These are phyloP conservation scores for Campoletis sonorensis DNA, from an alignment of 1,140 invertebrate genomes.

Conservation along the genomic window DNA sequence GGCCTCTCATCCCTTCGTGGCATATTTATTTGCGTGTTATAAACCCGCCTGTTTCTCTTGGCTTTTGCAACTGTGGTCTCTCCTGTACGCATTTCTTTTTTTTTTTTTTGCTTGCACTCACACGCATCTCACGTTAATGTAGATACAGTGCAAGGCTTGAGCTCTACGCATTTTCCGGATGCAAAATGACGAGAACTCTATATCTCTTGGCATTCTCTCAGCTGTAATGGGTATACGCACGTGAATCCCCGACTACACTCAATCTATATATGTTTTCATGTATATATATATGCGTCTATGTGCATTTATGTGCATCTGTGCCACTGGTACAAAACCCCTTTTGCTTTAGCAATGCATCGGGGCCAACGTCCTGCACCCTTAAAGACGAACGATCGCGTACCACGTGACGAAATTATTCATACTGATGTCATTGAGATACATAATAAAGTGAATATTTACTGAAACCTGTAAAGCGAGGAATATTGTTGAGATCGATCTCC, in stretches of 20 bases:
- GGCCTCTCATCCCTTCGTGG: conserved; percentile 61
- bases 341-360: conserved; percentile 53
- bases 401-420: background rate
- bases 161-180: background rate
- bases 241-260: background rate
- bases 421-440: background rate
- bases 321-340: conserved; percentile 74
- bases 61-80: conserved; percentile 31
- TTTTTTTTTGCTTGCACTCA: conserved; percentile 50
- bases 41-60: conserved; percentile 44
- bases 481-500: too few species aligned
- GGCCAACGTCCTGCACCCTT: conserved; percentile 72
- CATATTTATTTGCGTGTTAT: conserved; percentile 75
- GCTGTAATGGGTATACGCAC: background rate
- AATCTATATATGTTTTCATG: conserved; percentile 2
- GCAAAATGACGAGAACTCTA: background rate
- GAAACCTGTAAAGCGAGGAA: too few species aligned
- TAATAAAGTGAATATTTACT: too few species aligned
- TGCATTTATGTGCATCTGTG: conserved; percentile 69
- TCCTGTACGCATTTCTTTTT: conserved; percentile 53
- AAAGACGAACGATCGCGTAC: conserved; percentile 67
- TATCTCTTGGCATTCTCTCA: background rate
- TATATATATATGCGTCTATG: conserved; percentile 42
- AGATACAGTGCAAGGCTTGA: background rate
- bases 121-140: conserved; percentile 32